These are phyloP conservation scores for Perizoma affinitatum DNA, from an alignment of 2,888 invertebrate genomes.

Conservation along the genomic window DNA sequence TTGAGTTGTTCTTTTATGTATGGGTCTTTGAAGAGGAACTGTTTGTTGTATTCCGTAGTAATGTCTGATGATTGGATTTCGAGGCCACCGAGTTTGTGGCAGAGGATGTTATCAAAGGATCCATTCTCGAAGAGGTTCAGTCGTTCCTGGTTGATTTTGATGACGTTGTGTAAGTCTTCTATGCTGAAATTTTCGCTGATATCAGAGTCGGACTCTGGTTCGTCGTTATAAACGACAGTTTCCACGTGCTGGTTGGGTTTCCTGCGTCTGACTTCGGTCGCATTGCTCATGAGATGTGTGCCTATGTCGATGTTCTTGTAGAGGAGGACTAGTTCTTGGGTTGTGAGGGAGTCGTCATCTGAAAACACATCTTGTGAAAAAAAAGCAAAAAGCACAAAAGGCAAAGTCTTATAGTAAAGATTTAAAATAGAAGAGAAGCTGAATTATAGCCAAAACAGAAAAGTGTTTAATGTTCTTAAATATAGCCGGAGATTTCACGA, in stretches of 20 bases:
- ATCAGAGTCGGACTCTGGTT: constrained; percentile 64
- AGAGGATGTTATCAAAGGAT: constrained; percentile 59
- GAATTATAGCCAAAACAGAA: too few relatives aligned
- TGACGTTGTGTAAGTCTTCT: constrained; percentile 60
- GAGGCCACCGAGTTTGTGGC: constrained; percentile 64
- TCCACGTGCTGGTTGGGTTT: constrained; percentile 70
- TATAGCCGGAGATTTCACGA: too few relatives aligned
- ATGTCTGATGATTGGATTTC: constrained; percentile 55
- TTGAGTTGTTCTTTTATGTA: constrained; percentile 61
- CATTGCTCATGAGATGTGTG: constrained; percentile 55
- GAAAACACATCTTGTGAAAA: constrained; percentile 17
- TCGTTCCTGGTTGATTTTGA: constrained; percentile 62
- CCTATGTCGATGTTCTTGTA: constrained; percentile 73
- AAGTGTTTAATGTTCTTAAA: too few relatives aligned
- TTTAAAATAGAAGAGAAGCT: too few relatives aligned
- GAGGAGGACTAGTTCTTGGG: constrained; percentile 67
- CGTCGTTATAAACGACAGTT: constrained; percentile 66
- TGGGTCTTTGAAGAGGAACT: constrained; percentile 60
- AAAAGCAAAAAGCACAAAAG: too few relatives aligned
- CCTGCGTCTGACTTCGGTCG: constrained; percentile 45
- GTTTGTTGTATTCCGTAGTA: constrained; percentile 51
- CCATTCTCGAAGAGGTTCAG: constrained; percentile 59
- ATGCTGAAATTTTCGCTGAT: constrained; percentile 59
- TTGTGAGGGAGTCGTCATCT: constrained; percentile 55
- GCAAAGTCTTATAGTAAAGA: too few relatives aligned